Evolutionary conservation across 1,140 invertebrate genomes (phyloP).

Genomic region (Hycleus cichorii): DNA sequence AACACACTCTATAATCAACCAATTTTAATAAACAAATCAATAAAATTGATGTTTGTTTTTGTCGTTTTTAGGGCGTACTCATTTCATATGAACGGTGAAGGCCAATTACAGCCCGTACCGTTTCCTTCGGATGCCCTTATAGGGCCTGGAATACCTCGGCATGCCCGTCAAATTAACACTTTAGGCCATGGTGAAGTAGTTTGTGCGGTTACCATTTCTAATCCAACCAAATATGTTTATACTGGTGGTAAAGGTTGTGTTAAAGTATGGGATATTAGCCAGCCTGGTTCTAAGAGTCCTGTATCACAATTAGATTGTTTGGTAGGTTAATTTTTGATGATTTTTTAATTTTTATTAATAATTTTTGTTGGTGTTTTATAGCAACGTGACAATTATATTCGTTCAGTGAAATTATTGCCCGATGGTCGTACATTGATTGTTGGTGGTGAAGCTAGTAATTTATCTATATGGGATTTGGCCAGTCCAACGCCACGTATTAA

Average conservation of each 20-base stretch:
- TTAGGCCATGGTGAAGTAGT: conserved; percentile 90
- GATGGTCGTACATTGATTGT: conserved; percentile 86
- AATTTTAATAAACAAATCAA: conserved; percentile 44
- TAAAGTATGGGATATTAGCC: conserved; percentile 91
- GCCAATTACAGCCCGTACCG: conserved; percentile 84
- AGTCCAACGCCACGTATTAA: conserved; percentile 81
- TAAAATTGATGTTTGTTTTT: background rate
- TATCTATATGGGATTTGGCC: conserved; percentile 87
- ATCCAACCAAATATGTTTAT: conserved; percentile 66
- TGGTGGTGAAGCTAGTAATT: conserved; percentile 82
- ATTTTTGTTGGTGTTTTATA: conserved; percentile 28
- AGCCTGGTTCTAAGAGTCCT: conserved; percentile 71
- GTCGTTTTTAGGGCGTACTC: conserved; percentile 74
- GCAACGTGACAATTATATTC: conserved; percentile 83
- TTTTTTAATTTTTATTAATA: background rate
- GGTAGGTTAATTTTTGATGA: conserved; percentile 32
- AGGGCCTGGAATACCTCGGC: conserved; percentile 88
- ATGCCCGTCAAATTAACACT: conserved; percentile 83
- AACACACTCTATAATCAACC: too few relatives aligned
- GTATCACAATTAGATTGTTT: conserved; percentile 90
- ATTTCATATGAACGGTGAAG: conserved; percentile 85
- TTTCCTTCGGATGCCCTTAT: conserved; percentile 95
- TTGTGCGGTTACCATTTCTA: conserved; percentile 85
- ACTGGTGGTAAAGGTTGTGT: conserved; percentile 98
- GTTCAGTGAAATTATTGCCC: conserved; percentile 85